These are phyloP conservation scores for Ophion costatus DNA, from an alignment of 2,888 invertebrate genomes.

Conservation along the genomic window DNA sequence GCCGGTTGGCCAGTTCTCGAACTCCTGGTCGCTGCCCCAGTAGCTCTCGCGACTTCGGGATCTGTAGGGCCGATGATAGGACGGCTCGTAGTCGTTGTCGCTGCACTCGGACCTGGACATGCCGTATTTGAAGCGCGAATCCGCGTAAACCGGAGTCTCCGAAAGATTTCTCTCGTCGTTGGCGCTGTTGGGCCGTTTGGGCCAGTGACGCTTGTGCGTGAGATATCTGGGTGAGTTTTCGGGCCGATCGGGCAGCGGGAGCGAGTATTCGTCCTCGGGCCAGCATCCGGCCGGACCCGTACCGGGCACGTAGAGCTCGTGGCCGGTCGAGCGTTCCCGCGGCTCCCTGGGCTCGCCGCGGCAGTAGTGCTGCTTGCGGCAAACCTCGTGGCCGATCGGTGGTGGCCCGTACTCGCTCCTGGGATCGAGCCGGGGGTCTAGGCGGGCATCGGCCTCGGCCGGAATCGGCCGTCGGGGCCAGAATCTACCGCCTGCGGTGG, in stretches of 20 bases:
- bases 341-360: slow-evolving; percentile 75
- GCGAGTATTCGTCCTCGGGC: slow-evolving; percentile 78
- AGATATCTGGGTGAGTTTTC: slow-evolving; percentile 80
- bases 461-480: slow-evolving; percentile 77
- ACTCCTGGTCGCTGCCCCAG: slow-evolving; percentile 82
- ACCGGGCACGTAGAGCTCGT: slow-evolving; percentile 76
- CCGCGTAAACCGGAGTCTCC: slow-evolving; percentile 76
- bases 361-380: slow-evolving; percentile 77
- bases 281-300: slow-evolving; percentile 64
- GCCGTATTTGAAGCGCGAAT: slow-evolving; percentile 78
- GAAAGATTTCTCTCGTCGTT: slow-evolving; percentile 78
- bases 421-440: slow-evolving; percentile 49
- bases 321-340: slow-evolving; percentile 45
- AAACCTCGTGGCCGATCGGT: slow-evolving; percentile 46
- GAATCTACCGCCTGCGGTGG: slow-evolving; percentile 82
- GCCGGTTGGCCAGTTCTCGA: slow-evolving; percentile 76
- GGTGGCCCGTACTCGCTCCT: slow-evolving; percentile 59
- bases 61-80: slow-evolving; percentile 78
- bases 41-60: slow-evolving; percentile 81
- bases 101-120: slow-evolving; percentile 82
- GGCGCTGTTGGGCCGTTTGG: slow-evolving; percentile 81
- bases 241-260: slow-evolving; percentile 72
- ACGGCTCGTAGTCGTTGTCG: slow-evolving; percentile 80
- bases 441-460: slow-evolving; percentile 41
- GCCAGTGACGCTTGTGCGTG: slow-evolving; percentile 80